Evolutionary conservation across 2,113 vertebrate genomes (phyloP).

Genomic region (Chionodraco myersi): DNA sequence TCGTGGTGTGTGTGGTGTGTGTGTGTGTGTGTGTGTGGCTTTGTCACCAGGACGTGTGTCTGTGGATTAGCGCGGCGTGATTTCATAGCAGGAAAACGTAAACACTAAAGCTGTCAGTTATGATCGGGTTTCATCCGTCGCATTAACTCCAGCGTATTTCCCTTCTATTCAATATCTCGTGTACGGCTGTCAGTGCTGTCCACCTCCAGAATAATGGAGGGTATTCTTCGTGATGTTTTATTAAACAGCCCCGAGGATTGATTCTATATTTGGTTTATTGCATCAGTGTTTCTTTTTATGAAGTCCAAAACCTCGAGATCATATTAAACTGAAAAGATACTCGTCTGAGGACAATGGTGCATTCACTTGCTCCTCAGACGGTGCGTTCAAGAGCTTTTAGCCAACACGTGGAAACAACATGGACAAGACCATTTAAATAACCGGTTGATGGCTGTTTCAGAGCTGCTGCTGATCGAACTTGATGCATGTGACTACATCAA

Average conservation of each 20-base stretch:
- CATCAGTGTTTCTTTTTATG: background rate
- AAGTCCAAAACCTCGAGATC: background rate
- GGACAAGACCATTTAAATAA: no score
- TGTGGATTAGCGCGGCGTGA: constrained; percentile 33
- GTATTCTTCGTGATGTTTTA: background rate
- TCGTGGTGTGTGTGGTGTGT: no score
- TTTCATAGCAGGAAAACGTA: constrained; percentile 15
- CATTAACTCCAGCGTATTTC: constrained; percentile 21
- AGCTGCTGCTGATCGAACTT: no score
- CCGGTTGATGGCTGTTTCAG: no score
- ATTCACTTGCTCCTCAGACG: no score
- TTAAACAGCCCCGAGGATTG: background rate
- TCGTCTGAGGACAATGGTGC: no score
- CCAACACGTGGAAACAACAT: no score
- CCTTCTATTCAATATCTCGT: background rate
- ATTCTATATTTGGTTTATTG: constrained; percentile 18
- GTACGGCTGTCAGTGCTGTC: constrained; percentile 19
- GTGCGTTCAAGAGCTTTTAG: no score
- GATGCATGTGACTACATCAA: no score
- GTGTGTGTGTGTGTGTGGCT: background rate
- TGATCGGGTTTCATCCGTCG: constrained; percentile 28
- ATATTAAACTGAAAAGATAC: background rate
- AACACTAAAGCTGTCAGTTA: constrained; percentile 47
- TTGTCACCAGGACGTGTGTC: constrained; percentile 26
- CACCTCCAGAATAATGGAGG: background rate